Percentiles rank a stretch among this genome's conserved stretches.
Conservation (phyloP, 2,797 vertebrate species). For the Natrix natrix region DNA sequence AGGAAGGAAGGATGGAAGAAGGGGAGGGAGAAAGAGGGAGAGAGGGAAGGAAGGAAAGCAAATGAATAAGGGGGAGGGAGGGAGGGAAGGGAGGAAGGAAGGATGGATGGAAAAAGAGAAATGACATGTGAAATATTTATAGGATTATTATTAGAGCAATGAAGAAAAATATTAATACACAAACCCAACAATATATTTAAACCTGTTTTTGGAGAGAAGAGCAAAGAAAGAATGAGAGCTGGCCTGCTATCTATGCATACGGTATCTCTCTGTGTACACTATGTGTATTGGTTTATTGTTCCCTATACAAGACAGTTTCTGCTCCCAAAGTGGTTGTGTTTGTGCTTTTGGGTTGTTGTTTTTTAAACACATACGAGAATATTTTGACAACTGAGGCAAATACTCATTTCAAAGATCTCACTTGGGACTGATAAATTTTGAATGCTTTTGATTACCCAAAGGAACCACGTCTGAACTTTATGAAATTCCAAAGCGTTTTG, state of each 20-base stretch:
- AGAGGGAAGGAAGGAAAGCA: no score
- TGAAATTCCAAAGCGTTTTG: slow-evolving; percentile 36
- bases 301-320: slow-evolving; percentile 36
- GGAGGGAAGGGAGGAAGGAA: background rate
- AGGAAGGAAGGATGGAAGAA: background rate
- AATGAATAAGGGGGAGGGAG: background rate
- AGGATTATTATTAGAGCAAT: slow-evolving; percentile 33
- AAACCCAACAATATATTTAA: slow-evolving; percentile 53
- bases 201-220: slow-evolving; percentile 15
- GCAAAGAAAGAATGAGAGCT: background rate
- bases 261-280: slow-evolving; percentile 29
- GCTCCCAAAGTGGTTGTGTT: background rate
- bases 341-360: background rate
- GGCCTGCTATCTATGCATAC: background rate
- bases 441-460: slow-evolving; percentile 52
- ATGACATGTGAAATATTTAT: slow-evolving; percentile 52
- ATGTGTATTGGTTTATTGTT: background rate
- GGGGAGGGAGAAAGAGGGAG: background rate
- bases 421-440: slow-evolving; percentile 50
- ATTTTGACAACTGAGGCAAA: slow-evolving; percentile 48
- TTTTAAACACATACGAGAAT: slow-evolving; percentile 46
- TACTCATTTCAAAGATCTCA: slow-evolving; percentile 43
- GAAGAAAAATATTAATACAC: slow-evolving; percentile 49
- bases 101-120: background rate
- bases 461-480: slow-evolving; percentile 50